phyloP scores from a whole-genome alignment of 2,113 vertebrate species.

The Neolamprologus falcicula region DNA sequence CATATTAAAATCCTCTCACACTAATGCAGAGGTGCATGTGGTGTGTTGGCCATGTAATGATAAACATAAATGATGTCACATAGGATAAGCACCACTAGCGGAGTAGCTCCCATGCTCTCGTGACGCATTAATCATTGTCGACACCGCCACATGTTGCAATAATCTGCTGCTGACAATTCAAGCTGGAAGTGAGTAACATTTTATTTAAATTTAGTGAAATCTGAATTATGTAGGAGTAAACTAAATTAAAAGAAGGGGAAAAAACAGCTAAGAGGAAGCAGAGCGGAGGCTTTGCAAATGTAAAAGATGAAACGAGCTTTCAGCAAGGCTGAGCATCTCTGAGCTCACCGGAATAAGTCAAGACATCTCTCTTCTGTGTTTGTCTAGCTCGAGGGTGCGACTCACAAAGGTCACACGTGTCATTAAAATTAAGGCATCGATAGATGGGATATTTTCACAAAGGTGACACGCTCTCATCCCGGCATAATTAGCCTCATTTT shows the following conservation, averaged over 20 bases:
- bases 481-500: slow-evolving; percentile 54
- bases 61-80: slow-evolving; percentile 1
- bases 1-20: not conserved
- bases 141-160: not conserved
- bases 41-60: not conserved
- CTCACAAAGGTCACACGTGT: slow-evolving; percentile 54
- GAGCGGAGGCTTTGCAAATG: not conserved
- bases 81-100: not conserved
- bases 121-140: not conserved
- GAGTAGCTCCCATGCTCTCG: not conserved
- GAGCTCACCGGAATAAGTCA: not conserved
- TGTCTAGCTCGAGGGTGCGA: slow-evolving; percentile 47
- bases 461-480: slow-evolving; percentile 45
- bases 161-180: not conserved
- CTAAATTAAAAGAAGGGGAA: not conserved
- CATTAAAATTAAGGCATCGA: slow-evolving; percentile 56
- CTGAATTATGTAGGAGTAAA: not conserved
- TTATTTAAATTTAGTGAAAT: not conserved
- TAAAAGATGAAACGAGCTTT: not conserved
- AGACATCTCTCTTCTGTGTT: slow-evolving; percentile 14
- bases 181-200: not conserved
- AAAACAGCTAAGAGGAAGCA: not conserved
- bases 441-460: slow-evolving; percentile 60
- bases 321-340: not conserved
- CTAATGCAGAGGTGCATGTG: not conserved